Evolutionary conservation across 2,888 invertebrate genomes (phyloP).

Genomic region (Laothoe populi): DNA sequence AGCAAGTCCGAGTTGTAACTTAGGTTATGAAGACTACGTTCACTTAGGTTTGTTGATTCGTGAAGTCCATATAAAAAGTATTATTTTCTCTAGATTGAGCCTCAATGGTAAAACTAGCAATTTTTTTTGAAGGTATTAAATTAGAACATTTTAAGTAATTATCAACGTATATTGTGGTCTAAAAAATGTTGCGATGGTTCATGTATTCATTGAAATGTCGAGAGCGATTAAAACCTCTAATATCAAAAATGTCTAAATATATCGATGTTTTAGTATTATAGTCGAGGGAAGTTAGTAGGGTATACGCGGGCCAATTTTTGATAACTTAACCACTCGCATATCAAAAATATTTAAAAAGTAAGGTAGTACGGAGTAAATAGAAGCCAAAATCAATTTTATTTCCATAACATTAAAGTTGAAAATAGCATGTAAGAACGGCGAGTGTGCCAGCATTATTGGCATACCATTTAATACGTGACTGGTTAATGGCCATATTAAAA

Average conservation of each 20-base stretch:
- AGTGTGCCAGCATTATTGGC: too few relatives aligned
- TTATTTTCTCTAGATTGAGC: conserved; percentile 21
- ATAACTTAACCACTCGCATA: too few relatives aligned
- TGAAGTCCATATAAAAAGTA: conserved; percentile 6
- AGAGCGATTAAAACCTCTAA: too few relatives aligned
- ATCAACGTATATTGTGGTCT: too few relatives aligned
- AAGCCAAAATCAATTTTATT: not conserved
- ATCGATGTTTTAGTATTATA: conserved; percentile 1
- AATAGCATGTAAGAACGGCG: too few relatives aligned
- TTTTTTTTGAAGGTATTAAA: too few relatives aligned
- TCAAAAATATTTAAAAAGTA: not conserved
- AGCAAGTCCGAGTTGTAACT: not conserved
- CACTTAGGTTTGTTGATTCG: not conserved
- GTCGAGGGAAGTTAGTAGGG: not conserved
- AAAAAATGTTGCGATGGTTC: too few relatives aligned
- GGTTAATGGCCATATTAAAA: too few relatives aligned
- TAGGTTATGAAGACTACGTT: not conserved
- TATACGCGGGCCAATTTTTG: conserved; percentile 12
- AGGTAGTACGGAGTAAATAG: not conserved
- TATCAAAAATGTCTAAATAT: conserved; percentile 6
- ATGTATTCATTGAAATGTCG: too few relatives aligned
- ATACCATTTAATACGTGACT: too few relatives aligned
- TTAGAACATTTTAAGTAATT: too few relatives aligned
- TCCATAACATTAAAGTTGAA: too few relatives aligned
- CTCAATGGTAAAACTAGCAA: conserved; percentile 1